A percentile compares a stretch with the other conserved stretches of the same genome.
Evolutionary conservation across 2,888 invertebrate genomes (phyloP).

Genomic region (Cactoblastis cactorum): DNA sequence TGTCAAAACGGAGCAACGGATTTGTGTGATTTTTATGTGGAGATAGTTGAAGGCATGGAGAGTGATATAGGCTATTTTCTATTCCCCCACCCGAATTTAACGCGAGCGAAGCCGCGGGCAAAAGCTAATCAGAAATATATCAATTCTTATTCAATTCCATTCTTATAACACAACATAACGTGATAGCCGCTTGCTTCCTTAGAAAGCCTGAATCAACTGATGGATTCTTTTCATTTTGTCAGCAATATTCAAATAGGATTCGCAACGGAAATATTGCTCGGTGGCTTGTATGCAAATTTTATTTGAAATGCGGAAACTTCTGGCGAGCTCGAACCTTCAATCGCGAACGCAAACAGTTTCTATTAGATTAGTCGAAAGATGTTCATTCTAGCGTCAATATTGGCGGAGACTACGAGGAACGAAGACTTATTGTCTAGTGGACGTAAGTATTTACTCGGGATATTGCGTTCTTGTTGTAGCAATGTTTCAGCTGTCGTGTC

Average conservation of each 20-base stretch:
- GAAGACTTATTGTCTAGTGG: conserved; percentile 43
- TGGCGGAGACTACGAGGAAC: conserved; percentile 41
- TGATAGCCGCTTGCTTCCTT: not conserved
- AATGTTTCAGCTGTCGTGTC: conserved; percentile 17
- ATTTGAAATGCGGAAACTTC: conserved; percentile 69
- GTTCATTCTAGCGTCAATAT: conserved; percentile 64
- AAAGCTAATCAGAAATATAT: not conserved
- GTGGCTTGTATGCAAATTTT: conserved; percentile 71
- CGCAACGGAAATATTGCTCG: conserved; percentile 66
- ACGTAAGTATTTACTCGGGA: conserved; percentile 45
- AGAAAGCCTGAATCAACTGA: conserved; percentile 21
- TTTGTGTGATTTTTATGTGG: too few species aligned
- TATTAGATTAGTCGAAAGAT: conserved; percentile 72
- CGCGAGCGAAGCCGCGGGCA: too few species aligned
- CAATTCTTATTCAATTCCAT: not conserved
- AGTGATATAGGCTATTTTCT: too few species aligned
- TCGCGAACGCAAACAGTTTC: conserved; percentile 70
- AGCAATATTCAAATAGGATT: conserved; percentile 68
- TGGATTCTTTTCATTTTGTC: conserved; percentile 51
- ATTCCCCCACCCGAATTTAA: too few species aligned
- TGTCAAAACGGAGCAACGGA: too few species aligned
- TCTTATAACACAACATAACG: not conserved
- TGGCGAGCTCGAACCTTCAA: conserved; percentile 56
- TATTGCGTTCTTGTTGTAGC: conserved; percentile 40
- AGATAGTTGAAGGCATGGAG: too few species aligned